Base-by-base conservation (phyloP, 2,888 invertebrate genomes). In the Tipula unca region DNA sequence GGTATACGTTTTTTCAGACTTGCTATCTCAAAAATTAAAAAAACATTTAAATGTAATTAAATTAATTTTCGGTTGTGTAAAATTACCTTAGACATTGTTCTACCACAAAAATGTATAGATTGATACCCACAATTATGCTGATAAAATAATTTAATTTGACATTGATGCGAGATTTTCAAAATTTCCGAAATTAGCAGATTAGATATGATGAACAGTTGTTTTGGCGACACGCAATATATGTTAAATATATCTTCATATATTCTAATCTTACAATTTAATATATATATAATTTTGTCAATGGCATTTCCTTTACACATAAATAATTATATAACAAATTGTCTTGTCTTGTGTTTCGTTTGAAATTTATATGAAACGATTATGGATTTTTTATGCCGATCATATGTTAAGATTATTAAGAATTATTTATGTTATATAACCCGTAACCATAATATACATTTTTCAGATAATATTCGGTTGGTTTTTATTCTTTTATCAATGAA, bases 81-180 rank as follows among this genome's bases (percentile, higher is more conserved):
- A 69, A 69, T 69, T 48, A 69, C 69, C 25, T 69, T 69, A 69
- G 25, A 25, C 25, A 69, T 25, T 69, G 25, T 69, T 69, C 69
- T 69, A 6, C 10, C 8, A 69, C 8, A 25, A 69, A 48, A 48
- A 69, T 69, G 10, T 69, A 25, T 69, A 69, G 69, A 69, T 69
- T 69, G 8, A 69, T 25, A 69, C 69, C 25, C 69, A 69, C 69
- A 69, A 69, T 69, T 69, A 69, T 25, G 25, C 25, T 69, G 69
- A 69, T 69, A 69, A 69, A 69, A n/a, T n/a, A n/a, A 13, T 69
- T 69, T 69, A 69, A 69, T 69, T 69, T 69, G 69, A 69, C 69
- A 69, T 20, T 69, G 69, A 69, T 13, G 69, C 13, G 6, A 10
- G 69, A 69, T 25, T 69, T 69, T 25, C 3, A 69, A 48, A 48